phyloP scores from a whole-genome alignment of 2,113 vertebrate genomes.

The Merops nubicus region DNA sequence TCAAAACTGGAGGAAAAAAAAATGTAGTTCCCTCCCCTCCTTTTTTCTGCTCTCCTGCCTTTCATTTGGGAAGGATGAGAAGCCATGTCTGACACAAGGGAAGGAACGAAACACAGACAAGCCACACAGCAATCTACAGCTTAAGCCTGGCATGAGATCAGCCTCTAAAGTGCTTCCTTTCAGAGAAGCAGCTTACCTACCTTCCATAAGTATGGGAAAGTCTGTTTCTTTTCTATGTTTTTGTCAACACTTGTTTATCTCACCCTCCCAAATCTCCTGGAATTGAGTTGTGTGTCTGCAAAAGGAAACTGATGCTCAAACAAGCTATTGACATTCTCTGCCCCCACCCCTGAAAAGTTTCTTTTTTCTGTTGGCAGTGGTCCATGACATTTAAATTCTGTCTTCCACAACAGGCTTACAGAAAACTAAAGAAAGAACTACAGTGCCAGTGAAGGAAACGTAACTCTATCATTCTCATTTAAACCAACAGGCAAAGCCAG shows the following conservation, averaged over 20 bases:
- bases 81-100: background rate
- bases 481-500: slow-evolving; percentile 37
- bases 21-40: rapidly evolving
- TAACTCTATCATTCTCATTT: slow-evolving; percentile 56
- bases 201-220: slow-evolving; percentile 30
- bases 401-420: slow-evolving; percentile 55
- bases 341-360: slow-evolving; percentile 25
- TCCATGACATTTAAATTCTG: slow-evolving; percentile 64
- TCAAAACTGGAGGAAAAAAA: slow-evolving; percentile 8
- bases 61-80: background rate
- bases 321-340: slow-evolving; percentile 44
- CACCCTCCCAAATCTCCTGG: slow-evolving; percentile 42
- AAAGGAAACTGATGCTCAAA: background rate
- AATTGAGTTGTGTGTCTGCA: slow-evolving; percentile 2
- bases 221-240: slow-evolving; percentile 20
- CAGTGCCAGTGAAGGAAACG: slow-evolving; percentile 22
- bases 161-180: background rate
- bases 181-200: slow-evolving; percentile 55
- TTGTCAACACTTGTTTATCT: slow-evolving; percentile 58
- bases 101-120: slow-evolving; percentile 7
- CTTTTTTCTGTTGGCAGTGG: slow-evolving; percentile 57
- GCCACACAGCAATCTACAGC: background rate
- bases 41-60: background rate
- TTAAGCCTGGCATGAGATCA: slow-evolving; percentile 34
- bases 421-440: slow-evolving; percentile 51